A percentile compares a stretch with the other conserved stretches of the same genome.
Conservation (phyloP, 2,113 vertebrate species). For the Plectropomus leopardus region DNA sequence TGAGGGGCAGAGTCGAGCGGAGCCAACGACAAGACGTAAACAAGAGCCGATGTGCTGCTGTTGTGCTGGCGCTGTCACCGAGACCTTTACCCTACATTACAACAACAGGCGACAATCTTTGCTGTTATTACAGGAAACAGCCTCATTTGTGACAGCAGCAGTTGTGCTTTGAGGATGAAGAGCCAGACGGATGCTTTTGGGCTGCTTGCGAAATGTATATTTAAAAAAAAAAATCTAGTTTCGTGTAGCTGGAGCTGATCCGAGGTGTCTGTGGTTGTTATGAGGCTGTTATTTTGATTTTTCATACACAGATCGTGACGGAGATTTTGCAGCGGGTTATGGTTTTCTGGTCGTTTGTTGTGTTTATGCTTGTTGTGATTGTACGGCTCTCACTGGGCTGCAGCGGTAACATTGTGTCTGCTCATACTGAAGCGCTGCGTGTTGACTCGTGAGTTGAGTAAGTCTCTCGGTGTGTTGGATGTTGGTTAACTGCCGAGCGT, state of each 20-base stretch:
- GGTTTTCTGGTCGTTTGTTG: background rate
- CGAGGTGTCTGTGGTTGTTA: background rate
- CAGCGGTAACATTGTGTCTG: background rate
- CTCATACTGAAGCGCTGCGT: background rate
- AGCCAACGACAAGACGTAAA: conserved; percentile 63
- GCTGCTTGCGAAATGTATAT: background rate
- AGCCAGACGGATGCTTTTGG: background rate
- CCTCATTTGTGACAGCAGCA: background rate
- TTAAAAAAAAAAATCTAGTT: background rate
- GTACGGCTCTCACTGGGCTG: background rate
- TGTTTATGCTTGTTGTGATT: background rate
- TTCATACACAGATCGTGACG: background rate
- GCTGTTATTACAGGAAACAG: background rate
- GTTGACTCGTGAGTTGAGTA: background rate
- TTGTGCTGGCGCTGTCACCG: conserved; percentile 37
- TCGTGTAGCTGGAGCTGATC: background rate
- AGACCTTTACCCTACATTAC: conserved; percentile 76
- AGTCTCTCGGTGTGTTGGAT: background rate
- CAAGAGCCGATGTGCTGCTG: conserved; percentile 48
- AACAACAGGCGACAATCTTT: background rate
- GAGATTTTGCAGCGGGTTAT: background rate
- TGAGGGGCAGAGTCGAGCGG: conserved; percentile 7
- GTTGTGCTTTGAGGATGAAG: conserved; percentile 7
- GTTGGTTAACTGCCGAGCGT: background rate
- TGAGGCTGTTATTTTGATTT: background rate